Percentiles rank a stretch among this genome's conserved stretches.
Conservation (phyloP, 1,140 invertebrate genomes). For the Temnothorax longispinosus region DNA sequence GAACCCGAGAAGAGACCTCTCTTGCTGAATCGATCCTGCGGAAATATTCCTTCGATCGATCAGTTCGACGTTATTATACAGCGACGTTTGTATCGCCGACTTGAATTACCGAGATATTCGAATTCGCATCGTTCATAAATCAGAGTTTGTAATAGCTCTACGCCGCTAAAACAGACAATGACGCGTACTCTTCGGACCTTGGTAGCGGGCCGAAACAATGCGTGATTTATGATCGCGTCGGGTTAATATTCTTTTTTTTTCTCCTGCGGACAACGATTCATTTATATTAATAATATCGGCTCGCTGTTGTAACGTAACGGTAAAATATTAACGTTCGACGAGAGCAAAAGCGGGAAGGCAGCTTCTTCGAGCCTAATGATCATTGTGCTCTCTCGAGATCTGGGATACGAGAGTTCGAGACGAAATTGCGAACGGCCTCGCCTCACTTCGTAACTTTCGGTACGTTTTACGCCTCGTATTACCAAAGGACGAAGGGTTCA, state of each 20-base stretch:
- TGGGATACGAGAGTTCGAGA: background rate
- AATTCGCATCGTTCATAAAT: constrained; percentile 29
- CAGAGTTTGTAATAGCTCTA: constrained; percentile 26
- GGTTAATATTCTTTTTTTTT: constrained; percentile 43
- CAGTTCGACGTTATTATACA: too few relatives aligned
- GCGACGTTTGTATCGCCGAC: too few relatives aligned
- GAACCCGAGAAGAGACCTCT: too few relatives aligned
- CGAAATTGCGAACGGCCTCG: constrained; percentile 31
- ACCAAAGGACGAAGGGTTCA: constrained; percentile 19
- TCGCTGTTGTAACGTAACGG: too few relatives aligned
- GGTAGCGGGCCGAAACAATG: constrained; percentile 28
- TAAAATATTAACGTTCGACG: constrained; percentile 11
- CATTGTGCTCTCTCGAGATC: background rate
- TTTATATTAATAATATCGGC: constrained; percentile 54
- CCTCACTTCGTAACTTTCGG: background rate
- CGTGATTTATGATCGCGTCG: constrained; percentile 55
- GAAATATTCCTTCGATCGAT: too few relatives aligned
- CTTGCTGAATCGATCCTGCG: too few relatives aligned
- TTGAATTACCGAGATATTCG: background rate
- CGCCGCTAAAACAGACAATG: constrained; percentile 44
- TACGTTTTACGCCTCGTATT: background rate
- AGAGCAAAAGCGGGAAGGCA: background rate
- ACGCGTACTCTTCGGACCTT: constrained; percentile 37
- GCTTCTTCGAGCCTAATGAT: background rate
- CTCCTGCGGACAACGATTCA: constrained; percentile 37